phyloP scores from a whole-genome alignment of 2,888 invertebrate genomes.

The Mystacides longicornis region DNA sequence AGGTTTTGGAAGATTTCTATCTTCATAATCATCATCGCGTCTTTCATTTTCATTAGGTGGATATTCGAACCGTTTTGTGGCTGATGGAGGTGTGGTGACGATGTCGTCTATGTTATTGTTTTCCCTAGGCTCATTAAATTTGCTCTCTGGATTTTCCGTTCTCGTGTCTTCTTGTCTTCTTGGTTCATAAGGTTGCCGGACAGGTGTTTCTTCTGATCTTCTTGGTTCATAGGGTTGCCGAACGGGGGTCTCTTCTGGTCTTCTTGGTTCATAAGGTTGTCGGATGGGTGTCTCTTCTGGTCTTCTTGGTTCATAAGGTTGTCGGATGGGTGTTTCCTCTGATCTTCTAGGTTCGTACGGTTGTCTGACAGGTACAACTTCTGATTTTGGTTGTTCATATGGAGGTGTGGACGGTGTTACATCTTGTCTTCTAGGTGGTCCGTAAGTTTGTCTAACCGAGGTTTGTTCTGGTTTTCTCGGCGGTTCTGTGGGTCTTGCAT shows the following conservation, averaged over 20 bases:
- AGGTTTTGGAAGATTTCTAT: constrained; percentile 2
- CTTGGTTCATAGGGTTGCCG: background rate
- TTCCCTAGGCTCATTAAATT: background rate
- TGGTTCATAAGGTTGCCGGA: background rate
- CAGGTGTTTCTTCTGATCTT: background rate
- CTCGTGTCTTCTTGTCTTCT: background rate
- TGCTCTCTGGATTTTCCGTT: background rate
- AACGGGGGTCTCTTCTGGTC: background rate
- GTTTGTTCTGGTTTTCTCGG: constrained; percentile 12
- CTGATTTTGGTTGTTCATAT: no score
- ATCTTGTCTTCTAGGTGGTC: background rate
- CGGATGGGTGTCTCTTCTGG: background rate
- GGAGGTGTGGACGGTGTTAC: background rate
- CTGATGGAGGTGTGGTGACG: constrained; percentile 7
- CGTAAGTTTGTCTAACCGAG: constrained; percentile 1
- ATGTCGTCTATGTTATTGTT: background rate
- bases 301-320: background rate
- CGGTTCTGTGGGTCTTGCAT: constrained; percentile 24
- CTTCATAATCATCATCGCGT: constrained; percentile 2
- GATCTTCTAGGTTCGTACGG: no score
- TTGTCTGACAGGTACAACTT: no score
- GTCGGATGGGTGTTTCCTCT: background rate
- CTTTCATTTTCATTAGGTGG: background rate
- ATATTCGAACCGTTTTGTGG: background rate
- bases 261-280: background rate